Base-by-base conservation (phyloP, 2,113 vertebrate genomes). In the Mugil cephalus region DNA sequence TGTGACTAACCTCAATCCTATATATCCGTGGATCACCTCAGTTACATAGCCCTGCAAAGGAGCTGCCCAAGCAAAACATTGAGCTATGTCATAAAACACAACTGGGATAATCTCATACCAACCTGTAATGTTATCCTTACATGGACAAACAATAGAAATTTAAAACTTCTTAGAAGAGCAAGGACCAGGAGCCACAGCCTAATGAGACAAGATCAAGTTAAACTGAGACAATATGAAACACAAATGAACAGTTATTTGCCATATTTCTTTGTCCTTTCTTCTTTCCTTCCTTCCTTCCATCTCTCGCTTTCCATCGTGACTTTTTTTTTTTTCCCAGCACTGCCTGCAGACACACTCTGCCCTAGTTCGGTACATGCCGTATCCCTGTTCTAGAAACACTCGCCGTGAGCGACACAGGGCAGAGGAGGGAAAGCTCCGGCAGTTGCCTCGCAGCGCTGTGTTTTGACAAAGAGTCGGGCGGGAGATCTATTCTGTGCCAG, bases 401-500 rank as follows among this genome's bases (percentile, higher is more conserved):
- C 12, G 3, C 17, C 4, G 5, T 11, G 53, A 66, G 66, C 8
- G 21, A 68, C 45, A 46, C 55, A 6, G 66, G 59, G 1, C 60
- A 47, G 14, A 58, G 34, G 14, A 43, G 15, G 56, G 17, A 42
- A 67, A 1, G n/a, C 36, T 11, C 15, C 1, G 70, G 39, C 53
- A 15, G 43, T 48, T 38, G 75, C 56, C 65, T 48, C 7, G 2
- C 40, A 56, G 82, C n/a, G 4, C 10, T 11, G 51, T 73, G 70
- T 81, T 76, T 58, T 38, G 52, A 81, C 63, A 78, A 50, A 42
- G 60, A 51, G 60, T 72, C 61, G 55, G 79, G 52, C 15, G 8
- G 43, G 69, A 74, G 56, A 73, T 77, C 15, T 65, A 52, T 59
- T 72, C 67, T 15, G 59, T 75, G 69, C 72, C 62, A 70, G 56